These are phyloP conservation scores for Caenorhabditis zanzibari DNA, from an alignment of 2,888 invertebrate genomes.

Conservation along the genomic window DNA sequence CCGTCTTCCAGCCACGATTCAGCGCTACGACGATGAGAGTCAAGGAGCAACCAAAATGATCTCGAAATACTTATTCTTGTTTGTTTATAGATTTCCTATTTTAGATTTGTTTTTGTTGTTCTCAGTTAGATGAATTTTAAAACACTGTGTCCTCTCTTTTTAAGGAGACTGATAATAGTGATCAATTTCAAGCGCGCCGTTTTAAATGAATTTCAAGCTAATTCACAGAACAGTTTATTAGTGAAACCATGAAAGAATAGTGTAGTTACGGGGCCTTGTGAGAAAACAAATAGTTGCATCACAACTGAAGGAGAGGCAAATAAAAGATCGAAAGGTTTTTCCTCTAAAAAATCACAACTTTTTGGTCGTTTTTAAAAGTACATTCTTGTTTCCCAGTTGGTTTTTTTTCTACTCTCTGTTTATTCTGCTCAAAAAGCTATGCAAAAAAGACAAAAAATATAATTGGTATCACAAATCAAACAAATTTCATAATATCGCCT, in stretches of 20 bases:
- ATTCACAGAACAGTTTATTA: too few relatives aligned
- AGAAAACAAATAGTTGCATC: constrained; percentile 15
- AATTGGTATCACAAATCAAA: neutral
- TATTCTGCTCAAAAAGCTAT: too few relatives aligned
- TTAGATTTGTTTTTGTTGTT: constrained; percentile 22
- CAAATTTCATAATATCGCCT: constrained; percentile 5
- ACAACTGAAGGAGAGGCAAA: constrained; percentile 8
- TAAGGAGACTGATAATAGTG: too few relatives aligned
- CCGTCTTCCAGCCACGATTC: constrained; percentile 72
- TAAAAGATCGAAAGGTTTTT: constrained; percentile 7
- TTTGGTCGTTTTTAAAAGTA: neutral
- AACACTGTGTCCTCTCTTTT: too few relatives aligned
- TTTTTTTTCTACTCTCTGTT: neutral
- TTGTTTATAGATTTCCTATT: constrained; percentile 16
- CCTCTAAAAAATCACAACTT: neutral
- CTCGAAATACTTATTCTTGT: constrained; percentile 3
- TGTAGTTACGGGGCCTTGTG: neutral
- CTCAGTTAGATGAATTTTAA: constrained; percentile 1
- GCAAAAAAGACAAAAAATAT: neutral
- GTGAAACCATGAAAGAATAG: neutral
- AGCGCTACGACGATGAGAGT: constrained; percentile 63
- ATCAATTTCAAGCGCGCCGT: too few relatives aligned
- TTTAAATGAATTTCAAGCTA: neutral
- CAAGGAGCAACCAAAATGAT: constrained; percentile 56
- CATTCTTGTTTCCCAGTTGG: neutral